phyloP scores from a whole-genome alignment of 2,888 invertebrate genomes.

The Nycteola revayana region DNA sequence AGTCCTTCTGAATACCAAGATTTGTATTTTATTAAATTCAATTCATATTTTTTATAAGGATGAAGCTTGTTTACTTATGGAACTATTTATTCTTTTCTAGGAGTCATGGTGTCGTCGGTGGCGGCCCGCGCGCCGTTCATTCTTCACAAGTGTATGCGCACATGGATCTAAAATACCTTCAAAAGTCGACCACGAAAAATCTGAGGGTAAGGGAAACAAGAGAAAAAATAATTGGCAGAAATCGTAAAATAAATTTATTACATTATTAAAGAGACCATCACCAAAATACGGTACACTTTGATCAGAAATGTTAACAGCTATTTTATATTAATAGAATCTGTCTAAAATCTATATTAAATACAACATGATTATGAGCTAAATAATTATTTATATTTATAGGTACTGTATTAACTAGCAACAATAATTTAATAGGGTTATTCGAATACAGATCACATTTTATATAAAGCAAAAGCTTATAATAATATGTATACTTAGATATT shows the following conservation, averaged over 20 bases:
- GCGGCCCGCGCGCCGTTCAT: slow-evolving; percentile 74
- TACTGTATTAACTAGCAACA: slow-evolving; percentile 62
- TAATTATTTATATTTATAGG: slow-evolving; percentile 48
- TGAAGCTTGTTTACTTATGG: too few species aligned
- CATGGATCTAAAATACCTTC: slow-evolving; percentile 68
- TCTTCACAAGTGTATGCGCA: slow-evolving; percentile 67
- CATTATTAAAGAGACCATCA: slow-evolving; percentile 70
- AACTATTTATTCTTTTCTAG: slow-evolving; percentile 55
- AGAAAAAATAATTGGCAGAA: slow-evolving; percentile 28
- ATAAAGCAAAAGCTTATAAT: slow-evolving; percentile 55
- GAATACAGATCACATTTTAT: slow-evolving; percentile 75
- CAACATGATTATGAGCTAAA: slow-evolving; percentile 51
- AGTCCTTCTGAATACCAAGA: too few species aligned
- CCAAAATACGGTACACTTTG: slow-evolving; percentile 62
- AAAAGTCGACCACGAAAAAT: slow-evolving; percentile 67
- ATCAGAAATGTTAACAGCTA: slow-evolving; percentile 45
- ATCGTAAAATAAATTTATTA: slow-evolving; percentile 61
- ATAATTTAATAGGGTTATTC: slow-evolving; percentile 73
- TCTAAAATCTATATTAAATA: slow-evolving; percentile 48
- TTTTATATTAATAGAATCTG: slow-evolving; percentile 33
- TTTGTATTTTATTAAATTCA: too few species aligned
- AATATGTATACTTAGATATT: slow-evolving; percentile 37
- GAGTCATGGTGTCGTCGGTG: slow-evolving; percentile 85
- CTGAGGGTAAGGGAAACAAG: slow-evolving; percentile 67
- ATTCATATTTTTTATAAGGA: too few species aligned